Percentiles rank a stretch among this genome's conserved stretches.
Conservation (phyloP, 1,140 invertebrate species). For the Listronotus bonariensis region DNA sequence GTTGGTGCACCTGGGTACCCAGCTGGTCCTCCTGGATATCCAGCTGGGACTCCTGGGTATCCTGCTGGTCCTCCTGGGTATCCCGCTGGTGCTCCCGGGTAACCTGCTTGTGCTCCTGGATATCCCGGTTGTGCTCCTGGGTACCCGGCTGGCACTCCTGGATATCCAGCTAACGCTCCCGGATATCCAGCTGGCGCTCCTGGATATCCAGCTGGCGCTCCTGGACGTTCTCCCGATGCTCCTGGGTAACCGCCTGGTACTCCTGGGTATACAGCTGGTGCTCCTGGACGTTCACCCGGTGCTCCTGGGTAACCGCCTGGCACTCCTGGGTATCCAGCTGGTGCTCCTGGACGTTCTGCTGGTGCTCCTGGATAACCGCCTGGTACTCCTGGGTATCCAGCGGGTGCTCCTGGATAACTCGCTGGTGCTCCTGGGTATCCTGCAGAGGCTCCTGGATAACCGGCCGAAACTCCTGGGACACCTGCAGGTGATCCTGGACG, state of each 20-base stretch:
- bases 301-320: not conserved
- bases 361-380: slow-evolving; percentile 10
- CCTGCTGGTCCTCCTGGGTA: slow-evolving; percentile 10
- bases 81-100: slow-evolving; percentile 1
- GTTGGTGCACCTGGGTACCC: not conserved
- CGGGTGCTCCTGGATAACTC: not conserved
- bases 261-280: slow-evolving; percentile 9
- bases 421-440: not conserved
- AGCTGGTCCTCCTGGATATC: not conserved
- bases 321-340: not conserved
- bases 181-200: slow-evolving; percentile 2
- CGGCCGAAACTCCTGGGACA: slow-evolving; percentile 20
- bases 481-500: not conserved
- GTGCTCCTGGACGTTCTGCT: not conserved
- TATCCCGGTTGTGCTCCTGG: not conserved
- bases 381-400: not conserved
- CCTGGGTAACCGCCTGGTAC: slow-evolving; percentile 8
- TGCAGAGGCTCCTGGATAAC: slow-evolving; percentile 4
- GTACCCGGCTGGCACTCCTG: not conserved
- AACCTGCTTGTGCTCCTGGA: not conserved
- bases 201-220: not conserved
- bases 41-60: not conserved
- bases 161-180: slow-evolving; percentile 15
- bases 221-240: slow-evolving; percentile 18
- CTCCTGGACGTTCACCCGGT: not conserved